phyloP scores from a whole-genome alignment of 2,888 invertebrate species.

The Trichacis sp. region DNA sequence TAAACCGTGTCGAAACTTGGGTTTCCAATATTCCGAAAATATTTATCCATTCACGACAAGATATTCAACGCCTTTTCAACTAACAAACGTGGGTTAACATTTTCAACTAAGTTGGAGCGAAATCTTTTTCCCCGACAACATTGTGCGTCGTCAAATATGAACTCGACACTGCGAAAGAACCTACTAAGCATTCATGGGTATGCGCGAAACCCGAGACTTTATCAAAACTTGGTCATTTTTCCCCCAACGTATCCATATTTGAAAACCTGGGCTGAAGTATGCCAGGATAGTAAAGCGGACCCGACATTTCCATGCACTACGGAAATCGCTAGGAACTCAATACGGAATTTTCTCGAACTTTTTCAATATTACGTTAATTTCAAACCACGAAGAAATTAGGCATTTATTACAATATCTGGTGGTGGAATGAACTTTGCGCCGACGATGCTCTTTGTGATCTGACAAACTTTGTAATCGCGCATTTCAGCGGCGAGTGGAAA shows the following conservation, averaged over 20 bases:
- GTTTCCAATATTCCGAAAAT: background rate
- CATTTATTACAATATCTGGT: background rate
- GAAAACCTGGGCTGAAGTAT: constrained; percentile 9
- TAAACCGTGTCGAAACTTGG: too few relatives aligned
- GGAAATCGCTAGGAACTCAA: constrained; percentile 9
- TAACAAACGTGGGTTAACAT: constrained; percentile 13
- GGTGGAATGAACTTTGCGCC: background rate
- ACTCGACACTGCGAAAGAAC: constrained; percentile 14
- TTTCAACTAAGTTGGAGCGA: constrained; percentile 19
- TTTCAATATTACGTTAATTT: constrained; percentile 13
- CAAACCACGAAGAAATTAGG: background rate
- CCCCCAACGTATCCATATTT: constrained; percentile 20
- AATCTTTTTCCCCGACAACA: constrained; percentile 11
- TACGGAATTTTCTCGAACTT: constrained; percentile 10
- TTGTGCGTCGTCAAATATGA: constrained; percentile 6
- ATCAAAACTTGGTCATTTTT: constrained; percentile 55
- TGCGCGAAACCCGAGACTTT: constrained; percentile 48
- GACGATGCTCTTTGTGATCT: background rate
- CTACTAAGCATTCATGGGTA: constrained; percentile 54
- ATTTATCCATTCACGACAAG: constrained; percentile 13
- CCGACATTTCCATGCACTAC: constrained; percentile 17
- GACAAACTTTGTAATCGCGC: background rate
- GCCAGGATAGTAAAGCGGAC: constrained; percentile 12
- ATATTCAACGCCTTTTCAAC: constrained; percentile 7
- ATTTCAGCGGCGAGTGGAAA: background rate